phyloP scores from a whole-genome alignment of 2,888 invertebrate species.

The Ophion costatus region DNA sequence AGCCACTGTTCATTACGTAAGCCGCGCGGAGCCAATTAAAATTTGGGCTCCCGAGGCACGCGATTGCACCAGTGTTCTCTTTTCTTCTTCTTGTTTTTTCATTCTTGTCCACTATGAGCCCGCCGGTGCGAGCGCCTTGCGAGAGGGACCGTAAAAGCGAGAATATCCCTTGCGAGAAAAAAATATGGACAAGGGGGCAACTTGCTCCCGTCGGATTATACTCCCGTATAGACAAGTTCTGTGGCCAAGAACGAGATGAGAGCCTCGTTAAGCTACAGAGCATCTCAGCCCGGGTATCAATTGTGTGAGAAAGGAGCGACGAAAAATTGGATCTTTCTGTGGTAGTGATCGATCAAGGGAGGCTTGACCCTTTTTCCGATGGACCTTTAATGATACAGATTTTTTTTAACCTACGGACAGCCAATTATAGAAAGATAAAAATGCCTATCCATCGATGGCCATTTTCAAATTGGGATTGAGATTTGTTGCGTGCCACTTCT shows the following conservation, averaged over 20 bases:
- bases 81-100: not conserved
- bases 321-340: no score
- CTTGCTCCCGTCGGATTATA: slow-evolving; percentile 40
- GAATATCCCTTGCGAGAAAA: slow-evolving; percentile 54
- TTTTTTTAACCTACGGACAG: no score
- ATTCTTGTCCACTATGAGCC: slow-evolving; percentile 40
- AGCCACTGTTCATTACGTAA: slow-evolving; percentile 70
- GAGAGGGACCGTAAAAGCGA: slow-evolving; percentile 51
- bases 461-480: no score
- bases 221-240: slow-evolving; percentile 4
- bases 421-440: no score
- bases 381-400: no score
- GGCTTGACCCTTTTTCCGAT: no score
- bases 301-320: no score
- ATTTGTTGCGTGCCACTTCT: no score
- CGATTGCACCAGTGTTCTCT: slow-evolving; percentile 58
- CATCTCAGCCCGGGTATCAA: slow-evolving; percentile 26
- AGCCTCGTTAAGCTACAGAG: slow-evolving; percentile 65
- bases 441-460: no score
- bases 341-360: no score
- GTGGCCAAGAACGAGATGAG: slow-evolving; percentile 18
- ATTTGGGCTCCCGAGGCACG: slow-evolving; percentile 71
- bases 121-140: slow-evolving; percentile 22
- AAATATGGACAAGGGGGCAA: slow-evolving; percentile 48
- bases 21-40: slow-evolving; percentile 71